phyloP scores from a whole-genome alignment of 2,113 vertebrate genomes.

The Sinocyclocheilus anshuiensis region DNA sequence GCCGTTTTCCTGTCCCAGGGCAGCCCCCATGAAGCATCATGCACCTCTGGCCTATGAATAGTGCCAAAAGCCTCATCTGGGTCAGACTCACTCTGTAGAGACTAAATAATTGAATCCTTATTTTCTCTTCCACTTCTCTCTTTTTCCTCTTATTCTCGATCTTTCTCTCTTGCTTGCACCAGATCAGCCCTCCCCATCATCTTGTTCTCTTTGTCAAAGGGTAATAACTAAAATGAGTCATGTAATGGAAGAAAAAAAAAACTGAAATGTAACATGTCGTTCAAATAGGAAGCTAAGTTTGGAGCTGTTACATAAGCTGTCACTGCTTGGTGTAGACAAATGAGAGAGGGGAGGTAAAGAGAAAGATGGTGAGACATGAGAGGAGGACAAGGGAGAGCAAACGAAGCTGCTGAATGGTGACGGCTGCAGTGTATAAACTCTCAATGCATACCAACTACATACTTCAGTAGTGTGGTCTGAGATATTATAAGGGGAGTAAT shows the following conservation, averaged over 20 bases:
- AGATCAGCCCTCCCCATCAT: conserved; percentile 65
- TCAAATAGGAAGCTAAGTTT: conserved; percentile 72
- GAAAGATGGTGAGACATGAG: conserved; percentile 51
- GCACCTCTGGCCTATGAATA: conserved; percentile 65
- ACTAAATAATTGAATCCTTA: conserved; percentile 52
- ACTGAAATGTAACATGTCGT: conserved; percentile 58
- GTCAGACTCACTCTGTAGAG: conserved; percentile 49
- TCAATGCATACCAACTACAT: neutral
- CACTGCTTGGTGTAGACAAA: conserved; percentile 69
- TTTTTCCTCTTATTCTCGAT: conserved; percentile 38
- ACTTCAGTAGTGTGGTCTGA: neutral
- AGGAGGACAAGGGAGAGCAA: conserved; percentile 39
- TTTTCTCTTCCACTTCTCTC: conserved; percentile 11
- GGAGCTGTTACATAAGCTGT: conserved; percentile 75
- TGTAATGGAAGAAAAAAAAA: conserved; percentile 69
- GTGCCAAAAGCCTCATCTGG: conserved; percentile 59
- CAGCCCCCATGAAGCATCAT: conserved; percentile 1
- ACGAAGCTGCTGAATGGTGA: conserved; percentile 37
- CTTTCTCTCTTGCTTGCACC: conserved; percentile 57
- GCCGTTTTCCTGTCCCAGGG: neutral
- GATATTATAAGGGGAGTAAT: neutral
- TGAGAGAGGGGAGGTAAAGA: conserved; percentile 55
- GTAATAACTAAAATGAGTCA: conserved; percentile 77
- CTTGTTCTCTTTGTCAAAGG: conserved; percentile 65
- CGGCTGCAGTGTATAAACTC: conserved; percentile 5